Evolutionary conservation across 2,888 invertebrate genomes (phyloP).

Genomic region (Mythimna ferrago): DNA sequence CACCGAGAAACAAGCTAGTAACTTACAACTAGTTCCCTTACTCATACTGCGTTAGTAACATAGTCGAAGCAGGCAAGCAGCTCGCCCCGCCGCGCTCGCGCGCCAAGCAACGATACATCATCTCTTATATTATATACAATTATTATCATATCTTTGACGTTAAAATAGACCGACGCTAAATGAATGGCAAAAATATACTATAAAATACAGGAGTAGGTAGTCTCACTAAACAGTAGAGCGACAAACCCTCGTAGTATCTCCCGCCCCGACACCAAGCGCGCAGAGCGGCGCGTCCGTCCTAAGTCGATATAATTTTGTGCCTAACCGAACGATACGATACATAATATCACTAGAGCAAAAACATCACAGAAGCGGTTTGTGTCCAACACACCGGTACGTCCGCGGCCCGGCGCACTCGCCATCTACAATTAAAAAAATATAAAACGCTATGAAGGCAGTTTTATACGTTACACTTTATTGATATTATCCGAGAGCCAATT

Average conservation of each 20-base stretch:
- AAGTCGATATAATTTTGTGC: constrained; percentile 64
- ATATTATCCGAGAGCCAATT: constrained; percentile 80
- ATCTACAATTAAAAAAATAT: constrained; percentile 86
- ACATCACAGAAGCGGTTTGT: constrained; percentile 88
- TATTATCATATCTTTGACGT: constrained; percentile 80
- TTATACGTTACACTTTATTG: constrained; percentile 79
- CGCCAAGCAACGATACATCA: constrained; percentile 80
- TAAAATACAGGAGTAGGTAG: constrained; percentile 76
- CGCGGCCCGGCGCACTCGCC: constrained; percentile 75
- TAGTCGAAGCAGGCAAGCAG: constrained; percentile 83
- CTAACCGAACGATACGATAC: constrained; percentile 69
- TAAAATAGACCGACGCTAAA: constrained; percentile 80
- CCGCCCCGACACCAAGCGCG: constrained; percentile 32
- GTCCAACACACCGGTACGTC: constrained; percentile 77
- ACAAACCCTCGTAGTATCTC: constrained; percentile 66
- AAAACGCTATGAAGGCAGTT: constrained; percentile 88
- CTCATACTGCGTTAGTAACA: constrained; percentile 81
- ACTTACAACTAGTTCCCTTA: constrained; percentile 86
- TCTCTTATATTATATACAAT: constrained; percentile 87
- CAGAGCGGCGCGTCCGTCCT: constrained; percentile 43
- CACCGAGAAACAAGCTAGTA: constrained; percentile 87
- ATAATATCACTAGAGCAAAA: constrained; percentile 81
- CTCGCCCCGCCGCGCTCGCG: constrained; percentile 76
- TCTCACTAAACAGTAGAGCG: constrained; percentile 70
- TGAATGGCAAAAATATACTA: constrained; percentile 85